Evolutionary conservation across 2,888 invertebrate species (phyloP).

Genomic region (Philopedon plagiatum): DNA sequence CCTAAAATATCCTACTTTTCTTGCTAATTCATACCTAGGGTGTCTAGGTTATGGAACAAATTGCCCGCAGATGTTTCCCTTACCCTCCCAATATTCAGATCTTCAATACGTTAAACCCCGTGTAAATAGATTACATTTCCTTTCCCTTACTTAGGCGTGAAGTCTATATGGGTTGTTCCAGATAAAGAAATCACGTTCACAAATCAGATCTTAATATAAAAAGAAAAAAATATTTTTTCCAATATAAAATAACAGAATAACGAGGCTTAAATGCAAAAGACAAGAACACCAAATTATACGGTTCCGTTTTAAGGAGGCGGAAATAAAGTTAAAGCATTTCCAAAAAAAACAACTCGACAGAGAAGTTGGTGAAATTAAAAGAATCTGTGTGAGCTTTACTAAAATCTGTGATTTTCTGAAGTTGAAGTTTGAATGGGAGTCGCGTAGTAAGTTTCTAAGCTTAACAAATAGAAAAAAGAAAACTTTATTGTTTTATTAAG

Average conservation of each 20-base stretch:
- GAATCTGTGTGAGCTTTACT: conserved; percentile 61
- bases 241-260: neutral
- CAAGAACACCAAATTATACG: conserved; percentile 5
- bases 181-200: too few relatives aligned
- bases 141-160: too few relatives aligned
- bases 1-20: too few relatives aligned
- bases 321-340: conserved; percentile 54
- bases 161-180: too few relatives aligned
- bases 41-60: too few relatives aligned
- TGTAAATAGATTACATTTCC: too few relatives aligned
- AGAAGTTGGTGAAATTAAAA: conserved; percentile 62
- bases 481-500: conserved; percentile 19
- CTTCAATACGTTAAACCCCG: too few relatives aligned
- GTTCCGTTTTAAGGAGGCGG: conserved; percentile 52
- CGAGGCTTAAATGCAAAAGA: neutral
- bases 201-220: too few relatives aligned
- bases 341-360: conserved; percentile 56
- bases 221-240: too few relatives aligned
- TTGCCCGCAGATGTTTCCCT: too few relatives aligned
- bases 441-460: conserved; percentile 36
- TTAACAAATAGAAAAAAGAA: conserved; percentile 29
- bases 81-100: too few relatives aligned
- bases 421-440: conserved; percentile 46
- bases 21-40: too few relatives aligned
- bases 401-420: conserved; percentile 56